Evolutionary conservation across 2,888 invertebrate species (phyloP).

Genomic region (Stenurella melanura): DNA sequence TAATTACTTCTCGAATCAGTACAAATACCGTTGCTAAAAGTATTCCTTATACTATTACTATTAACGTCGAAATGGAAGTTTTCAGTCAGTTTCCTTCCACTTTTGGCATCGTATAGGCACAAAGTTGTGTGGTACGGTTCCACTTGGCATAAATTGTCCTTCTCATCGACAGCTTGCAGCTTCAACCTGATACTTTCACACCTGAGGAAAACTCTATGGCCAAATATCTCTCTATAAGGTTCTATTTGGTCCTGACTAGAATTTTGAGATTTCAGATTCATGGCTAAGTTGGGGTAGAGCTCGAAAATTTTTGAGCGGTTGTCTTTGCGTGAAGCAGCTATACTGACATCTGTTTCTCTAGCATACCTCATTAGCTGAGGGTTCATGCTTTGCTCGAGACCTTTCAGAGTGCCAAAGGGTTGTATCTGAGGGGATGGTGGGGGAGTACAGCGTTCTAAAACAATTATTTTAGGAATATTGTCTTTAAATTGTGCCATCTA

Average conservation of each 20-base stretch:
- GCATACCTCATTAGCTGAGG: constrained; percentile 93
- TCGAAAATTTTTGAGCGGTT: constrained; percentile 87
- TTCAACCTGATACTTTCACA: constrained; percentile 88
- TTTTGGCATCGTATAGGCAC: constrained; percentile 92
- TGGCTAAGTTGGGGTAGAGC: constrained; percentile 79
- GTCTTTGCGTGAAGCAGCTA: constrained; percentile 87
- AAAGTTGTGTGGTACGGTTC: constrained; percentile 96
- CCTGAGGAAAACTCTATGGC: constrained; percentile 87
- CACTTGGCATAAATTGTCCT: constrained; percentile 84
- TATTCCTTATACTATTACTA: constrained; percentile 80
- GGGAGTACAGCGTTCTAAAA: constrained; percentile 74
- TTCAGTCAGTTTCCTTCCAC: constrained; percentile 91
- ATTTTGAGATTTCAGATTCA: constrained; percentile 70
- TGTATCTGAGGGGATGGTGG: constrained; percentile 79
- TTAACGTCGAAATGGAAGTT: constrained; percentile 94
- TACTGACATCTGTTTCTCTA: constrained; percentile 91
- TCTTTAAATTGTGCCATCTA: too few relatives aligned
- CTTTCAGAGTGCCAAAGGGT: constrained; percentile 88
- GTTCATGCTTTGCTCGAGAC: constrained; percentile 93
- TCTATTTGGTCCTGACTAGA: constrained; percentile 75
- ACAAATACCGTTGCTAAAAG: constrained; percentile 72
- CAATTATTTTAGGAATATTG: too few relatives aligned
- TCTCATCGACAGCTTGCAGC: constrained; percentile 87
- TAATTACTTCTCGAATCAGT: constrained; percentile 66
- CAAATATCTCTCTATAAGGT: constrained; percentile 91